Evolutionary conservation across 2,888 invertebrate genomes (phyloP).

Genomic region (Melanostoma scalare): DNA sequence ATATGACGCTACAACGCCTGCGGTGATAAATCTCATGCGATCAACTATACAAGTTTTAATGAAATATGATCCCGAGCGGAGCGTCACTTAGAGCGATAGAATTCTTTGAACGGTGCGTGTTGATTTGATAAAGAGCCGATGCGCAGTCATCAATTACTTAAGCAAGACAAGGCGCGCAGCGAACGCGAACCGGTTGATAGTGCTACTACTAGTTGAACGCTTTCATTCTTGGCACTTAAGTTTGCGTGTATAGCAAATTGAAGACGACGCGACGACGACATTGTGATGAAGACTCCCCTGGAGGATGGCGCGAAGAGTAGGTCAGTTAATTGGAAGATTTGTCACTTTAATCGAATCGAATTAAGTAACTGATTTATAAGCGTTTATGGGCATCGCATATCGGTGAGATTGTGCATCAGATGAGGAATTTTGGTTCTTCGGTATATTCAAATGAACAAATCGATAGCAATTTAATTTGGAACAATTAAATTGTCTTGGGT

Average conservation of each 20-base stretch:
- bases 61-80: conserved; percentile 14
- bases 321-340: conserved; percentile 69
- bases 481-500: no score
- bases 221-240: conserved; percentile 57
- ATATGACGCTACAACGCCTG: conserved; percentile 18
- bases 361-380: conserved; percentile 65
- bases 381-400: conserved; percentile 23
- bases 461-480: no score
- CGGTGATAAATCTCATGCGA: conserved; percentile 44
- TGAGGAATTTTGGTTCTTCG: conserved; percentile 31
- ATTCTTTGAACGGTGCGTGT: conserved; percentile 31
- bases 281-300: conserved; percentile 41
- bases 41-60: conserved; percentile 56
- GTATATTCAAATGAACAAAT: conserved; percentile 15
- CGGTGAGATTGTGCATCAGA: conserved; percentile 22
- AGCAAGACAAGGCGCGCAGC: background rate
- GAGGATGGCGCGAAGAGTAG: conserved; percentile 57
- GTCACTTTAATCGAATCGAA: conserved; percentile 62
- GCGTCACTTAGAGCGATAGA: conserved; percentile 7
- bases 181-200: conserved; percentile 29
- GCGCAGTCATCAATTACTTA: conserved; percentile 45
- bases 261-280: conserved; percentile 24
- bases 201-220: conserved; percentile 27
- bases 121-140: conserved; percentile 43
- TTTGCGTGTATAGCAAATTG: background rate